Conservation (phyloP, 2,797 vertebrate species). For the Meriones psammophilus region DNA sequence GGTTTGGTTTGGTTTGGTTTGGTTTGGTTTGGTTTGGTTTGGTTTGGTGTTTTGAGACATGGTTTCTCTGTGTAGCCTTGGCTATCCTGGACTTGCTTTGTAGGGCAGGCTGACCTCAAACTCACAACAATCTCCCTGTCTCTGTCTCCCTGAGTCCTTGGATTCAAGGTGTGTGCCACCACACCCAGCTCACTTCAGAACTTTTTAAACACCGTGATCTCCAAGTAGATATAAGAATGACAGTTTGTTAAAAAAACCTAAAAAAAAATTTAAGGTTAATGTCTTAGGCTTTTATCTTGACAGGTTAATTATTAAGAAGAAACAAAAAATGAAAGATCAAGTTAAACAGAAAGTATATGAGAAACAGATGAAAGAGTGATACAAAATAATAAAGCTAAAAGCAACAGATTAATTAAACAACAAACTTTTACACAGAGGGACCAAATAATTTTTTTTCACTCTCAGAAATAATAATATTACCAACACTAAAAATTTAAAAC, state of each 20-base stretch:
- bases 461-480: not conserved
- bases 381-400: constrained; percentile 11
- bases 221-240: not conserved
- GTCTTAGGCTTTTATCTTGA: not conserved
- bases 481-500: not conserved
- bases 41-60: too few relatives aligned
- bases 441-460: not conserved
- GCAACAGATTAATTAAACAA: not conserved
- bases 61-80: too few relatives aligned
- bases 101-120: too few relatives aligned
- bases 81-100: too few relatives aligned
- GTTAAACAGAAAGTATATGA: not conserved
- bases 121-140: too few relatives aligned
- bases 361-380: not conserved
- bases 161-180: too few relatives aligned
- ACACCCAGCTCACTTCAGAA: too few relatives aligned
- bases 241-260: too few relatives aligned
- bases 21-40: too few relatives aligned
- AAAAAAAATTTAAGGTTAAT: not conserved
- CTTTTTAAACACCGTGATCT: not conserved
- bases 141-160: too few relatives aligned
- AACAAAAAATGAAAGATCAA: not conserved
- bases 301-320: not conserved
- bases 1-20: too few relatives aligned
- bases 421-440: not conserved